Percentiles rank a stretch among this genome's conserved stretches.
Conservation (phyloP, 2,797 vertebrate species). For the Cuniculus paca region DNA sequence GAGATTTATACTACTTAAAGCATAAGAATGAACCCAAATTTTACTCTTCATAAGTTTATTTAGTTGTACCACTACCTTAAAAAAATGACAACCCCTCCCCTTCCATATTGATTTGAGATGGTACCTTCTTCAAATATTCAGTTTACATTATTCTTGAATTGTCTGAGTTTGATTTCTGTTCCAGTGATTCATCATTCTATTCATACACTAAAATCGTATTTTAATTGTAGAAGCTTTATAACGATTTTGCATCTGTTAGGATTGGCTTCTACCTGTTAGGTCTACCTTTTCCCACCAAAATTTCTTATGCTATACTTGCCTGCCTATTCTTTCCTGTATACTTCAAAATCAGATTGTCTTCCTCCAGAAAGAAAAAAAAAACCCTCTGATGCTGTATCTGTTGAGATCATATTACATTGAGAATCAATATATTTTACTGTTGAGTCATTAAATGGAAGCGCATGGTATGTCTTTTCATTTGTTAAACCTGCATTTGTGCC, state of each 20-base stretch:
- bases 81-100: not conserved
- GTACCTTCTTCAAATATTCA: not conserved
- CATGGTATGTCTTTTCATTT: not conserved
- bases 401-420: not conserved
- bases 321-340: not conserved
- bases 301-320: not conserved
- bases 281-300: not conserved
- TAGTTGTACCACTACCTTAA: not conserved
- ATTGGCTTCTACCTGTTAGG: not conserved
- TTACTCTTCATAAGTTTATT: constrained; percentile 19
- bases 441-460: not conserved
- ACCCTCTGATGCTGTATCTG: not conserved
- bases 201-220: not conserved
- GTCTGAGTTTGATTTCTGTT: constrained; percentile 28
- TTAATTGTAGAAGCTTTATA: not conserved
- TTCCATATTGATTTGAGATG: not conserved
- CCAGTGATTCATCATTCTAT: not conserved
- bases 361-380: not conserved
- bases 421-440: not conserved
- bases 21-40: constrained; percentile 11
- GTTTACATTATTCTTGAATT: not conserved
- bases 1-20: constrained; percentile 20
- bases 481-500: constrained; percentile 6
- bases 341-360: not conserved
- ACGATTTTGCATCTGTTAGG: not conserved